Conservation (phyloP, 2,888 invertebrate species). For the Yponomeuta malinellus region DNA sequence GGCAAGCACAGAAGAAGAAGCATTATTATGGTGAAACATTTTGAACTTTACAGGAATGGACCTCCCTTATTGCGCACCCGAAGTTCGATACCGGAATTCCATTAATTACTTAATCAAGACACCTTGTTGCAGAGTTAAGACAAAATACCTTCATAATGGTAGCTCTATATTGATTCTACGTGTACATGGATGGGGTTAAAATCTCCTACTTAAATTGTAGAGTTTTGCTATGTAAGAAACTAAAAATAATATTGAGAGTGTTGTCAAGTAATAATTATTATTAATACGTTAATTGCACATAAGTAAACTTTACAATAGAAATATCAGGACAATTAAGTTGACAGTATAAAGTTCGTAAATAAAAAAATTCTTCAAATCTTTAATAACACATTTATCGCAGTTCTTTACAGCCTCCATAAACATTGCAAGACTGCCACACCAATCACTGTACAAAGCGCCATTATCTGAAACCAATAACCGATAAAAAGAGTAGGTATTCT, state of each 20-base stretch:
- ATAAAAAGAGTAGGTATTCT: background rate
- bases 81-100: conserved; percentile 19
- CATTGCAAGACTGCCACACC: background rate
- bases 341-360: no score
- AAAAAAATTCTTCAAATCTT: no score
- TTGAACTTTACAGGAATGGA: background rate
- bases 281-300: no score
- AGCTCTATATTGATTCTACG: background rate
- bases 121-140: conserved; percentile 16
- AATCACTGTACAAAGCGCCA: background rate
- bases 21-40: background rate
- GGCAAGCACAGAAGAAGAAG: no score
- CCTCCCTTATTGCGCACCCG: background rate
- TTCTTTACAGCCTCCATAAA: background rate
- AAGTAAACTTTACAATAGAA: no score
- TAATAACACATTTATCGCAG: no score
- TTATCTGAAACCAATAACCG: background rate
- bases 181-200: background rate
- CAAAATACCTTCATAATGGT: background rate
- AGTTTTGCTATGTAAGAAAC: no score
- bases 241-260: no score
- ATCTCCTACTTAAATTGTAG: no score
- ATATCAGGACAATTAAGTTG: no score
- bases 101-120: conserved; percentile 25
- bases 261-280: no score